phyloP scores from a whole-genome alignment of 2,797 vertebrate species.

The Odontamblyopus rebecca region DNA sequence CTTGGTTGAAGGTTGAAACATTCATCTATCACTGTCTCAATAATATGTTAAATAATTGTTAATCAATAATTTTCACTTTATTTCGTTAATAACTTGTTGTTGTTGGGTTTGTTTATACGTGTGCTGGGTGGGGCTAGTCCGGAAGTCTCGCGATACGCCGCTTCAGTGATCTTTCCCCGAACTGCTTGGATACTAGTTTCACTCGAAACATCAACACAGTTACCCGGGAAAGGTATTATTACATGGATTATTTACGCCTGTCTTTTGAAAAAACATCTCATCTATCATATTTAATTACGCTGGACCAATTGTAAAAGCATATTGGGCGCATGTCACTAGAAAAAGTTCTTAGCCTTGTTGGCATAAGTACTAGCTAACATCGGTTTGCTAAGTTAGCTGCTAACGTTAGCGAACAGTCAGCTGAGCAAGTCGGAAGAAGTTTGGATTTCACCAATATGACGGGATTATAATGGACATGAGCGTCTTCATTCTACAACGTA shows the following conservation, averaged over 20 bases:
- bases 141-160: conserved; percentile 68
- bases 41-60: neutral
- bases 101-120: neutral
- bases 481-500: conserved; percentile 25
- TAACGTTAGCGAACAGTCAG: conserved; percentile 64
- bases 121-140: conserved; percentile 5
- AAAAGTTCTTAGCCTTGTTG: conserved; percentile 64
- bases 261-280: conserved; percentile 6
- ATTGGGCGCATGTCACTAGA: conserved; percentile 41
- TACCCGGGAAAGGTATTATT: conserved; percentile 67
- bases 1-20: neutral
- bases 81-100: neutral
- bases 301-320: conserved; percentile 6
- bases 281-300: neutral
- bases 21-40: neutral
- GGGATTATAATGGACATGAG: conserved; percentile 41
- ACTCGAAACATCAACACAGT: conserved; percentile 65
- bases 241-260: conserved; percentile 38
- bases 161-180: conserved; percentile 23
- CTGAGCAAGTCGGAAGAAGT: conserved; percentile 56
- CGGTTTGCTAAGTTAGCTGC: conserved; percentile 63
- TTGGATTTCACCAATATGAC: conserved; percentile 34
- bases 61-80: too few species aligned
- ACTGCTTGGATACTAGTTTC: conserved; percentile 64
- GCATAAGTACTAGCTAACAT: conserved; percentile 43